phyloP scores from a whole-genome alignment of 2,797 vertebrate genomes.

The Gallinago nigripennis region DNA sequence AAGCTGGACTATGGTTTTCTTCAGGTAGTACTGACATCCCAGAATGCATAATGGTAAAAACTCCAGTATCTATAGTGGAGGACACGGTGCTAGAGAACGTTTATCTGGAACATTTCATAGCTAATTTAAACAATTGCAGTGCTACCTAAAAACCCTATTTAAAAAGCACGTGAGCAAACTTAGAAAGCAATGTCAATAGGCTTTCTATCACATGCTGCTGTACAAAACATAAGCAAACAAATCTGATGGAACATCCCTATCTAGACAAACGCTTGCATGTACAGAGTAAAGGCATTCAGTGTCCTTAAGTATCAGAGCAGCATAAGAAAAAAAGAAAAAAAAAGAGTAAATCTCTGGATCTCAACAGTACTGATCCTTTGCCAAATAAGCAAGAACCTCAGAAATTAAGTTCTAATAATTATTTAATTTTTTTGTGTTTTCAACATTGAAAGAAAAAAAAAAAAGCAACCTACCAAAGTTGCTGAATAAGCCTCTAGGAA shows the following conservation, averaged over 20 bases:
- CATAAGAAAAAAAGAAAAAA: neutral
- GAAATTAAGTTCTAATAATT: neutral
- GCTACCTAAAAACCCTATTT: neutral
- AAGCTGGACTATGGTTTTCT: neutral
- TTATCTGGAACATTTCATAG: neutral
- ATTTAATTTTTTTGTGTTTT: slow-evolving; percentile 16
- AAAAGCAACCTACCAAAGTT: slow-evolving; percentile 6
- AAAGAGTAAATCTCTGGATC: neutral
- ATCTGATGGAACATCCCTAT: neutral
- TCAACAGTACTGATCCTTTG: neutral
- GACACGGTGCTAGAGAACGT: neutral
- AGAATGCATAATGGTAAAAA: neutral
- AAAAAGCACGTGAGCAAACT: neutral
- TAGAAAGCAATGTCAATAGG: neutral
- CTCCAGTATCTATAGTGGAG: neutral
- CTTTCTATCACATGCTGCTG: neutral
- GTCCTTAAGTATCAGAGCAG: too few species aligned
- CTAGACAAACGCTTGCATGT: neutral
- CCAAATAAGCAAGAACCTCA: neutral
- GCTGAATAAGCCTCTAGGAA: slow-evolving; percentile 65
- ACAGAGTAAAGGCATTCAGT: neutral
- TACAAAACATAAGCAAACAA: neutral
- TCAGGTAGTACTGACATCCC: neutral
- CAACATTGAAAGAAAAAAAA: slow-evolving; percentile 76
- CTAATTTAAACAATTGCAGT: neutral